Conservation (phyloP, 2,113 vertebrate genomes). For the Ammodytes marinus region DNA sequence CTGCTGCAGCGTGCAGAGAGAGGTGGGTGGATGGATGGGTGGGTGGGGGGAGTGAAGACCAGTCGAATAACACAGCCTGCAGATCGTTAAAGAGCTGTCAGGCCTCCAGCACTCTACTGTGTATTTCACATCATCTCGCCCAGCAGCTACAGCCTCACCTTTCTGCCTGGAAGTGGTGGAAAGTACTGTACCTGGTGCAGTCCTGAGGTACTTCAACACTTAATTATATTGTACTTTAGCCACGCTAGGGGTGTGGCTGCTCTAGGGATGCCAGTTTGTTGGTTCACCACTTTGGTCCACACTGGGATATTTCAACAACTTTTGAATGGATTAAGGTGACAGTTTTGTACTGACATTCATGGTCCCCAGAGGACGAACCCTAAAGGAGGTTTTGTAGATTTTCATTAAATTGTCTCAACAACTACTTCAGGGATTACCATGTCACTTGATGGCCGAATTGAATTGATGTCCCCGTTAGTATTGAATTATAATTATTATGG, state of each 20-base stretch:
- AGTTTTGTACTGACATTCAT: background rate
- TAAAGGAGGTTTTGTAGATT: too few species aligned
- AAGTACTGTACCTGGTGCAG: background rate
- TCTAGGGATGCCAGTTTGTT: background rate
- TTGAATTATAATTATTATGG: background rate
- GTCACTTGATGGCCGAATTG: too few species aligned
- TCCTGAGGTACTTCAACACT: background rate
- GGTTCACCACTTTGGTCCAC: background rate
- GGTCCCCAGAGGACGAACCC: background rate
- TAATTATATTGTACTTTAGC: background rate
- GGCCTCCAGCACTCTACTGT: conserved; percentile 78
- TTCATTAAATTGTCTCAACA: too few species aligned
- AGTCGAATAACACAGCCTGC: conserved; percentile 81
- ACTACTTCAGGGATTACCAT: too few species aligned
- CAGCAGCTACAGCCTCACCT: conserved; percentile 54
- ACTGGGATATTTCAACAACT: background rate
- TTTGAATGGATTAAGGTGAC: background rate
- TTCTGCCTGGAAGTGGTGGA: conserved; percentile 35
- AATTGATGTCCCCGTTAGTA: too few species aligned
- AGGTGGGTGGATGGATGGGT: conserved; percentile 58
- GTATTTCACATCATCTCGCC: conserved; percentile 75
- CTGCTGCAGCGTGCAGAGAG: conserved; percentile 69
- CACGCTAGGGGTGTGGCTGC: too few species aligned
- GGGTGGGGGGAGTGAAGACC: conserved; percentile 61
- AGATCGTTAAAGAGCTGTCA: conserved; percentile 84